Percentiles rank a stretch among this genome's conserved stretches.
phyloP scores from a whole-genome alignment of 2,888 invertebrate species.

The Lepidonotus clava region DNA sequence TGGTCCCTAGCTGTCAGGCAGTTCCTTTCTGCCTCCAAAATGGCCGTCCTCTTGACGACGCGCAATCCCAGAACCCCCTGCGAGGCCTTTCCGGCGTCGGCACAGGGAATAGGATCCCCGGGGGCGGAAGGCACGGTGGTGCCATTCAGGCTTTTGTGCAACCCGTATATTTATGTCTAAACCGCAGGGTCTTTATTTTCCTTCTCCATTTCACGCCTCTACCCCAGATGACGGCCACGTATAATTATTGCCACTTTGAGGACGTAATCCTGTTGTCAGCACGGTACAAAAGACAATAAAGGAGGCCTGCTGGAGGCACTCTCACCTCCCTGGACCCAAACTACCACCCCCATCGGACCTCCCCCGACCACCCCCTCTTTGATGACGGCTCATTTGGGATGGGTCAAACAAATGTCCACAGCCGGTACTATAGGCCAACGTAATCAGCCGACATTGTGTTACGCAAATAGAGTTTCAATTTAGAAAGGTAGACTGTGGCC shows the following conservation, averaged over 20 bases:
- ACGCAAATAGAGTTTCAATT: not conserved
- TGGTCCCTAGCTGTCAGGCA: too few species aligned
- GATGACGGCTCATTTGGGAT: constrained; percentile 24
- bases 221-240: not conserved
- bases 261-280: constrained; percentile 32
- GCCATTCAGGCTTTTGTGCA: not conserved
- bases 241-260: constrained; percentile 44
- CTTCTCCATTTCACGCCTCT: constrained; percentile 18
- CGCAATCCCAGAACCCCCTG: not conserved
- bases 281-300: constrained; percentile 12
- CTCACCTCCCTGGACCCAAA: not conserved
- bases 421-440: not conserved
- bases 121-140: not conserved
- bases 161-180: constrained; percentile 2
- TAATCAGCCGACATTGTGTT: not conserved
- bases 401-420: not conserved
- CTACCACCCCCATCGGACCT: not conserved
- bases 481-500: not conserved
- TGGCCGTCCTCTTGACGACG: not conserved
- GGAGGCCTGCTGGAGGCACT: not conserved
- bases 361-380: not conserved
- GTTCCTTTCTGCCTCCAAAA: not conserved
- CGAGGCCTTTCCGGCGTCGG: not conserved
- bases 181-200: not conserved
- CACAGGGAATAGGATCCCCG: not conserved